These are phyloP conservation scores for Gymnarchus niloticus DNA, from an alignment of 2,113 vertebrate species.

Conservation along the genomic window DNA sequence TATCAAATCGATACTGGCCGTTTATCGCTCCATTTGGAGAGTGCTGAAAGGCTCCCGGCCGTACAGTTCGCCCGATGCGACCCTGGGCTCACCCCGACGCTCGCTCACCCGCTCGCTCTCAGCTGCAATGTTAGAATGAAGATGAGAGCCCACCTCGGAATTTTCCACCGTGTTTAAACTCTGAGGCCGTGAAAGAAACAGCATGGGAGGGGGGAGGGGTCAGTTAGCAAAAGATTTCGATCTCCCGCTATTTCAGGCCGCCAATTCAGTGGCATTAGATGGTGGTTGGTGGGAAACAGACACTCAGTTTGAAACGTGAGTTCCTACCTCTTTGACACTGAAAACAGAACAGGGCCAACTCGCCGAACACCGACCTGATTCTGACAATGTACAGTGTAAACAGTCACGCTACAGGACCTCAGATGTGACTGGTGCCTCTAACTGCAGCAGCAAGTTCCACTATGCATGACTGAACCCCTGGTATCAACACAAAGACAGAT, in stretches of 20 bases:
- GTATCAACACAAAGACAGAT: no score
- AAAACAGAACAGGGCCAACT: no score
- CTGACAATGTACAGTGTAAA: background rate
- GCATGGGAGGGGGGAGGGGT: background rate
- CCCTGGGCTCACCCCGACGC: background rate
- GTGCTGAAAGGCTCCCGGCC: slow-evolving; percentile 29
- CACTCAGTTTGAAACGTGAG: background rate
- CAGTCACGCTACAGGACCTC: background rate
- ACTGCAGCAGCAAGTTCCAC: background rate
- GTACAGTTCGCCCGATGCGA: background rate
- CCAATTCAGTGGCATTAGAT: no score
- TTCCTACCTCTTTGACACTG: no score
- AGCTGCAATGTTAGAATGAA: background rate
- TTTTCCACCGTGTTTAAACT: background rate
- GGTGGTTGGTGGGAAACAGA: no score
- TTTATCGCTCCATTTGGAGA: slow-evolving; percentile 49
- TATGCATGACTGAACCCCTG: background rate
- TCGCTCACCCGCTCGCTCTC: no score
- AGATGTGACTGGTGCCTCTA: background rate
- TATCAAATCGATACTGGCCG: slow-evolving; percentile 58
- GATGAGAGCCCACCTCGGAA: background rate
- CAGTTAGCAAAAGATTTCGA: background rate
- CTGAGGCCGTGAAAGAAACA: background rate
- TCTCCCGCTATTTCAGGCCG: no score
- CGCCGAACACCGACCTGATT: background rate